A percentile compares a stretch with the other conserved stretches of the same genome.
These are phyloP conservation scores for Remorina albescens DNA, from an alignment of 2,797 vertebrate genomes.

Conservation along the genomic window DNA sequence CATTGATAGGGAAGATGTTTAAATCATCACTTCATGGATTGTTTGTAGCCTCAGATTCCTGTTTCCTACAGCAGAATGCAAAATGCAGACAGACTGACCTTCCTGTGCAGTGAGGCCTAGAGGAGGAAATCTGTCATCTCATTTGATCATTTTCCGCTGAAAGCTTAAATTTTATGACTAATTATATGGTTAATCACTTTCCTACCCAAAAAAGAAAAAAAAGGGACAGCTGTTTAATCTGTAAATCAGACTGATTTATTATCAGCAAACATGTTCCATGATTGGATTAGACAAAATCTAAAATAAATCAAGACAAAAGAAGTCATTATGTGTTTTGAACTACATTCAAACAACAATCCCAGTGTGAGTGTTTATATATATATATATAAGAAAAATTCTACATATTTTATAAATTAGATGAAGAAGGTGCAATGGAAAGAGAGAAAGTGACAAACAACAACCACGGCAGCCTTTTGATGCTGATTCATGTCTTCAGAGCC, in stretches of 20 bases:
- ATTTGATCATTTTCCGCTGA: conserved; percentile 38
- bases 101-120: conserved; percentile 13
- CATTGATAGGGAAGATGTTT: conserved; percentile 64
- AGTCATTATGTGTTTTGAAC: not conserved
- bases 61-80: conserved; percentile 9
- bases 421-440: conserved; percentile 47
- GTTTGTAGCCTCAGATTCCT: conserved; percentile 44
- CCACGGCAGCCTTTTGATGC: conserved; percentile 69
- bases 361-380: no score
- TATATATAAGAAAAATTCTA: no score
- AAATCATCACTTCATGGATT: conserved; percentile 40
- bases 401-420: no score
- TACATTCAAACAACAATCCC: conserved; percentile 26
- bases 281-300: conserved; percentile 55
- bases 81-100: conserved; percentile 39
- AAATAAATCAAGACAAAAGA: conserved; percentile 35
- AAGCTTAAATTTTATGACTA: conserved; percentile 40
- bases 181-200: conserved; percentile 49
- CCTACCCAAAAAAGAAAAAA: conserved; percentile 26
- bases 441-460: conserved; percentile 51
- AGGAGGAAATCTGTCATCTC: conserved; percentile 42
- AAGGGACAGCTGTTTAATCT: conserved; percentile 42
- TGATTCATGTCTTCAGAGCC: conserved; percentile 76
- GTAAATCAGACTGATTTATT: conserved; percentile 41
- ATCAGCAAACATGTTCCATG: conserved; percentile 57